Base-by-base conservation (phyloP, 2,888 invertebrate genomes). In the Trissonchulus latispiculum region DNA sequence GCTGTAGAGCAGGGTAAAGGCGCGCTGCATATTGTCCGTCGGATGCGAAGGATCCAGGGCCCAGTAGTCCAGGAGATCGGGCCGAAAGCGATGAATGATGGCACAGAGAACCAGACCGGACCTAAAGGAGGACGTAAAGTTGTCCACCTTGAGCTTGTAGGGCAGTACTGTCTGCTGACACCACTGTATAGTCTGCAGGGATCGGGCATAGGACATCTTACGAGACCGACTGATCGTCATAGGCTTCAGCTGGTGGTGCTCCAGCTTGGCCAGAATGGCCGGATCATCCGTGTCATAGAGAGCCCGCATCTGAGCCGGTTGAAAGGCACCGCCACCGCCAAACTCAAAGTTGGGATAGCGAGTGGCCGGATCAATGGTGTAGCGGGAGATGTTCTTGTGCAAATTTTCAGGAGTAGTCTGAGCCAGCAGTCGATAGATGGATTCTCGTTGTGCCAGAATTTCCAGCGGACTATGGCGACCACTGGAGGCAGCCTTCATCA, bases 381-480 rank as follows among this genome's bases (percentile, higher is more conserved):
- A 82, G 76, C 77, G 64, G 76, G 79, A 80, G 76, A 83, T 90
- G 85, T 95, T 94, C 78, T 94, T 90, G 83, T 91, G 91, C 73
- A 97, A 86, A 83, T 96, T 96, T 85, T 95, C 95, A 0, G 96
- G 95, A 0, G 95, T 97, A 0, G 97, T 96, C 88, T 97, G 97
- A 74, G 91, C 93, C 82, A 90, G 82, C 23, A 91, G 87, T 77
- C 92, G 88, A 84, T 95, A 96, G 77, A 96, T 91, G 75, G 92
- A 92, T 85, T 99, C 97, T 64, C 97, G 87, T 84, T 97, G 95
- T 0, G 95, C 94, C 71, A 99, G 85, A 32, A 95, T 91, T 76
- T 85, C 76, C 36, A 78, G 64, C 2, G 74, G 33, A 28, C 74
- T 71, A 48, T 64, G 33, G 29, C 71, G 32, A 18, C 72, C 68